A percentile compares a stretch with the other conserved stretches of the same genome.
Conservation (phyloP, 2,888 invertebrate genomes). For the Drosophila barbarae region DNA sequence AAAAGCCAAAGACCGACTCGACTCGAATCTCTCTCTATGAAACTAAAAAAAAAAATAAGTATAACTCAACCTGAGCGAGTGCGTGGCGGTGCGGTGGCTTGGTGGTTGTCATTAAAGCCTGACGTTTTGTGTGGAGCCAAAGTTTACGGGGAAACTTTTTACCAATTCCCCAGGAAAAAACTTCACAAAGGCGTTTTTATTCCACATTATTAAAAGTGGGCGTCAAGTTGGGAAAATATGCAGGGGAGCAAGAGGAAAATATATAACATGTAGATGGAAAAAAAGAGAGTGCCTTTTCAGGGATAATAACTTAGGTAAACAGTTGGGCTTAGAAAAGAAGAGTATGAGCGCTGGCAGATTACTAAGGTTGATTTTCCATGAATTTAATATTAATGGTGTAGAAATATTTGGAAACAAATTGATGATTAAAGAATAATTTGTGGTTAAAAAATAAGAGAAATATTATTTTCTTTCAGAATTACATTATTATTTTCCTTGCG, state of each 20-base stretch:
- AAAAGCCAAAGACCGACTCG: slow-evolving; percentile 49
- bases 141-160: slow-evolving; percentile 38
- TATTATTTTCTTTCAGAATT: not conserved
- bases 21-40: slow-evolving; percentile 25
- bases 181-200: slow-evolving; percentile 35
- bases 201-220: slow-evolving; percentile 40
- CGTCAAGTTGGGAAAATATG: slow-evolving; percentile 17
- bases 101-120: slow-evolving; percentile 51
- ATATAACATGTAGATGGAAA: slow-evolving; percentile 9
- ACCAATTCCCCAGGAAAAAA: slow-evolving; percentile 26
- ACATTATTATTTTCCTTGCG: not conserved
- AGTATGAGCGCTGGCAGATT: not conserved
- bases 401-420: not conserved
- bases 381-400: not conserved
- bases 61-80: slow-evolving; percentile 48
- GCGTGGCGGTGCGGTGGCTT: slow-evolving; percentile 22
- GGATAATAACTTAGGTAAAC: slow-evolving; percentile 25
- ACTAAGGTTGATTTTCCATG: no score
- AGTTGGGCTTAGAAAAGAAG: slow-evolving; percentile 4
- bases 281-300: slow-evolving; percentile 3
- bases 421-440: not conserved
- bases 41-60: slow-evolving; percentile 46
- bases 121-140: slow-evolving; percentile 39
- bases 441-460: not conserved
- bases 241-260: slow-evolving; percentile 8